phyloP scores from a whole-genome alignment of 2,888 invertebrate genomes.

The Onthophagus sagittarius region DNA sequence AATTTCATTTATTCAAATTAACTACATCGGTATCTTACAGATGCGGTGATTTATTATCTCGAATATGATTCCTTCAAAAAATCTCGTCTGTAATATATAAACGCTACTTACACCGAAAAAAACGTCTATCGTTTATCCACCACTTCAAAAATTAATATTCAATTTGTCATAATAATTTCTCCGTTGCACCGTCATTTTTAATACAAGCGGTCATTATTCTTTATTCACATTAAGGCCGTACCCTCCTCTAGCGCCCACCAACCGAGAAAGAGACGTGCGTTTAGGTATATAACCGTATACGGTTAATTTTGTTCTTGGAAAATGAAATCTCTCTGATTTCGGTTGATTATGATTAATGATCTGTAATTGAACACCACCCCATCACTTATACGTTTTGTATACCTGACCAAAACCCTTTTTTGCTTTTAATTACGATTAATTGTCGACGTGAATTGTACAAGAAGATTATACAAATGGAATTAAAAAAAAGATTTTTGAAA shows the following conservation, averaged over 20 bases:
- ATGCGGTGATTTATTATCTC: not conserved
- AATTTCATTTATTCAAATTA: not conserved
- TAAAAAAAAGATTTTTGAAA: too few species aligned
- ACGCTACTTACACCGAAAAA: not conserved
- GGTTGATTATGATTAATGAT: conserved; percentile 7
- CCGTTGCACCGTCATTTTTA: not conserved
- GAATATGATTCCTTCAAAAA: not conserved
- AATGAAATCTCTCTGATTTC: conserved; percentile 1
- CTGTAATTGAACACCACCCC: conserved; percentile 7
- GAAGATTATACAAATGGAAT: too few species aligned
- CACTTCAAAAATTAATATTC: not conserved
- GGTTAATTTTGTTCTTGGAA: conserved; percentile 1
- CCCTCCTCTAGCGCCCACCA: not conserved
- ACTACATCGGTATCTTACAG: not conserved
- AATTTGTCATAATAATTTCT: conserved; percentile 8
- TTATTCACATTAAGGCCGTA: conserved; percentile 8
- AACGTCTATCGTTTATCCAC: not conserved
- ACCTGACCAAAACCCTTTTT: not conserved
- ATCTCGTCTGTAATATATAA: not conserved
- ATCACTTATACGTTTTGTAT: conserved; percentile 1
- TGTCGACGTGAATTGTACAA: not conserved
- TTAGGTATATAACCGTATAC: not conserved
- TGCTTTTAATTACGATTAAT: conserved; percentile 4
- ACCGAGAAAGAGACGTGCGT: not conserved
- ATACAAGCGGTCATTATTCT: conserved; percentile 5